These are phyloP conservation scores for Aix galericulata DNA, from an alignment of 2,113 vertebrate genomes.

Conservation along the genomic window DNA sequence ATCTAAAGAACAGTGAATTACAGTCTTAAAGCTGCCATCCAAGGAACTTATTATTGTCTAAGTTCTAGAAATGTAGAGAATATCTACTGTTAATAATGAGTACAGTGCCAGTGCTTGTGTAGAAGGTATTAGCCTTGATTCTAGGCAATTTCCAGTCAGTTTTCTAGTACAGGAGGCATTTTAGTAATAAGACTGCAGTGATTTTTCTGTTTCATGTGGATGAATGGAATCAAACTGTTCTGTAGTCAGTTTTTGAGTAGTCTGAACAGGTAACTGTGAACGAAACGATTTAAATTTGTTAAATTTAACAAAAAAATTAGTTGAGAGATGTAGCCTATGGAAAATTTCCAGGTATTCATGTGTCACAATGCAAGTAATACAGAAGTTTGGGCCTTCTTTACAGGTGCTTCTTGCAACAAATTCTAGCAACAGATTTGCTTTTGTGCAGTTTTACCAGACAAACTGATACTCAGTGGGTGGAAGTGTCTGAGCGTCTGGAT, in stretches of 20 bases:
- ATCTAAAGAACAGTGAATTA: not conserved
- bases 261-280: not conserved
- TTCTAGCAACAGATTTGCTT: not conserved
- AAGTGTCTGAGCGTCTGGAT: not conserved
- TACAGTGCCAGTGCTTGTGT: not conserved
- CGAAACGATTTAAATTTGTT: not conserved
- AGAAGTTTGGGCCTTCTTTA: not conserved
- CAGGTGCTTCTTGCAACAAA: not conserved
- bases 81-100: not conserved
- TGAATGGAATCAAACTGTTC: not conserved
- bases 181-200: not conserved
- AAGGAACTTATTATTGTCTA: accelerated
- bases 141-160: not conserved
- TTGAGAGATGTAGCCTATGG: not conserved
- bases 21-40: not conserved
- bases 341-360: not conserved
- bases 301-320: not conserved
- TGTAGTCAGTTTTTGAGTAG: not conserved
- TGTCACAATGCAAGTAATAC: not conserved
- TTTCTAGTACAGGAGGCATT: not conserved
- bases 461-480: not conserved
- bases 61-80: not conserved
- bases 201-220: not conserved
- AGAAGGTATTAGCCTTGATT: not conserved
- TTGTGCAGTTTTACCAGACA: not conserved